Evolutionary conservation across 2,888 invertebrate species (phyloP), one percentile per base, ranked within the genome.

Genomic region (Polyploca ridens): DNA sequence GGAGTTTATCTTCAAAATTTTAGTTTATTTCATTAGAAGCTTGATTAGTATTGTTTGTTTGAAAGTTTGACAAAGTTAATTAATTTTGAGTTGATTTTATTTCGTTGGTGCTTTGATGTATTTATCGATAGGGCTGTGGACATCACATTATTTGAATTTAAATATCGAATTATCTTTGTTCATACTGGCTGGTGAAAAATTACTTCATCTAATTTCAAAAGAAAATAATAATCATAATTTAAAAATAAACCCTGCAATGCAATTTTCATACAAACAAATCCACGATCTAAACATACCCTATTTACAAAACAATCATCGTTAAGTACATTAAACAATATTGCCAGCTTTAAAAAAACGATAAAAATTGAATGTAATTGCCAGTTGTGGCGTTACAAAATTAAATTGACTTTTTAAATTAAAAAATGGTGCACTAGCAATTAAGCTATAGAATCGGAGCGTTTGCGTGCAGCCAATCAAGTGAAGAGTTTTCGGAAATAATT

Each of bases 391-490:
- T 49, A 60, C 63, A 65, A 71, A 69, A 70, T 66, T 70, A 63
- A 72, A 73, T 75, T 72, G 70, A 63, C 67, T 66, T 65, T 54
- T 70, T 72, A 66, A 69, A 72, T 69, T 41, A 54, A 54, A 49
- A 54, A 54, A 54, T 14, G 16, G 7, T 54, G 54, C 69, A 71
- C 66, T 58, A 66, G 68, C 71, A 71, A 76, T 77, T 73, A 76
- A 72, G 68, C 72, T 74, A 71, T 81, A 72, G 71, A 73, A 73
- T 74, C 67, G 63, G 66, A 60, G 63, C 41, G 63, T 66, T 78
- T 54, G 79, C 79, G 82, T 78, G 82, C 70, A 69, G 67, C 69
- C 80, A 80, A 80, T 83, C 76, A 72, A 69, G 68, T 66, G 70
- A 74, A 75, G 76, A 73, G 81, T 71, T 70, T 66, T 64, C 59